Base-by-base conservation (phyloP, 2,888 invertebrate species). In the Caenorhabditis sp. region DNA sequence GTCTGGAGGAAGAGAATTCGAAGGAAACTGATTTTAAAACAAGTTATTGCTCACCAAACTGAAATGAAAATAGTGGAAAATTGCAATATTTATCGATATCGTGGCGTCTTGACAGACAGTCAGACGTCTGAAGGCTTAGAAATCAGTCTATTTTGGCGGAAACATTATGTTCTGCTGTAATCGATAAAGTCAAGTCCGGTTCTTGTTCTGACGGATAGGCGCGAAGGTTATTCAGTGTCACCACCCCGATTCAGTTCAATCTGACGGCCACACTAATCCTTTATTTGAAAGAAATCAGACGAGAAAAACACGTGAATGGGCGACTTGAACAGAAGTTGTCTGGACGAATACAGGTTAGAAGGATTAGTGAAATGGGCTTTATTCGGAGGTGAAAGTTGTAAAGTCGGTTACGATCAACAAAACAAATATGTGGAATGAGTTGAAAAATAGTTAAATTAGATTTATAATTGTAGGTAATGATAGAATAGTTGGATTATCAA, bases 161-260 rank as follows among this genome's bases (percentile, higher is more conserved):
- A 20, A 48, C 24, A 17, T 45, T 32, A 32, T 30, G 66, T 74
- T 74, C 55, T 53, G 56, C 74, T 75, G 75, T 75, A 75, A 75
- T 75, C 75, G 37, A 75, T 75, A 70, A 75, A 75, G 58, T 58
- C 59, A 63, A 56, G 58, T 70, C 75, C 75, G 68, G 75, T 75
- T 75, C 59, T 53, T 56, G 37, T 41, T 41, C 43, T 62, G 61
- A 68, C 66, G 68, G 74, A 74, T 63, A 70, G 70, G 68, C 75
- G 74, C 68, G 63, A 75, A 70, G 75, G 70, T 70, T 68, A 66
- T 66, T 56, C 48, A 46, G 46, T 65, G 66, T 66, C 55, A 52
- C 35, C 35, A 35, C 9, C 9, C 39, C 50, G 35, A 58, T 59
- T 68, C 39, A 59, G 59, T 68, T 68, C 50, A 32, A 30, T 62